Evolutionary conservation across 2,797 vertebrate species (phyloP), one percentile per base, ranked within the genome.

Genomic region (Nothura maculosa): DNA sequence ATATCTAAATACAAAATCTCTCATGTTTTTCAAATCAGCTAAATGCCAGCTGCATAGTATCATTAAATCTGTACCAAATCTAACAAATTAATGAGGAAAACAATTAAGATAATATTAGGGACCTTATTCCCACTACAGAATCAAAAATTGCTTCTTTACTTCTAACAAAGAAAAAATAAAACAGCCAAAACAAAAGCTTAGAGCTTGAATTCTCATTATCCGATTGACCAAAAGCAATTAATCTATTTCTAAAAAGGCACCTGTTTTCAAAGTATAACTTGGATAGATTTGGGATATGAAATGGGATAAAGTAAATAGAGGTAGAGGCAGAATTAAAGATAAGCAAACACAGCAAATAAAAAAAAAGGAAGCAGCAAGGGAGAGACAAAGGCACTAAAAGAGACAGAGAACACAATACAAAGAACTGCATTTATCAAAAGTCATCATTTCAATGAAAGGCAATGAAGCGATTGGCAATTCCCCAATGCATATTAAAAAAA

Each of bases 11-110:
- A 50, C 30, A 94, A 54, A 76, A 89, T 64, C 25, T 42, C 27
- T 15, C 0, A 0, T 34, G 28, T 72, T 92, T 74, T 87, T 85
- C 75, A 69, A 72, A 78, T 69, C 88, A 89, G n/a, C 66, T 90
- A 87, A 92, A 89, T 90, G 73, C 57, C 75, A 94, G 54, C 62
- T 92, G 66, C 78, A 92, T 0, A 0, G 16, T 68, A 58, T 61
- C 54, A 90, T 87, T 92, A 93, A 72, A 93, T 86, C 61, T 84
- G 54, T 78, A 92, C 32, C 58, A 90, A 58, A 81, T 47, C 88
- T 85, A 93, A 90, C 57, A 89, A 72, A 96, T 61, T 78, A 92
- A 81, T 1, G 12, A 85, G 66, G 14, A 90, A 52, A 87, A 69
- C 58, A 90, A 87, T 93, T 90, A 89, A 68, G 45, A 87, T 38